Percentiles rank a stretch among this genome's conserved stretches.
Evolutionary conservation across 2,888 invertebrate species (phyloP).

Genomic region (Protophormia terraenovae): DNA sequence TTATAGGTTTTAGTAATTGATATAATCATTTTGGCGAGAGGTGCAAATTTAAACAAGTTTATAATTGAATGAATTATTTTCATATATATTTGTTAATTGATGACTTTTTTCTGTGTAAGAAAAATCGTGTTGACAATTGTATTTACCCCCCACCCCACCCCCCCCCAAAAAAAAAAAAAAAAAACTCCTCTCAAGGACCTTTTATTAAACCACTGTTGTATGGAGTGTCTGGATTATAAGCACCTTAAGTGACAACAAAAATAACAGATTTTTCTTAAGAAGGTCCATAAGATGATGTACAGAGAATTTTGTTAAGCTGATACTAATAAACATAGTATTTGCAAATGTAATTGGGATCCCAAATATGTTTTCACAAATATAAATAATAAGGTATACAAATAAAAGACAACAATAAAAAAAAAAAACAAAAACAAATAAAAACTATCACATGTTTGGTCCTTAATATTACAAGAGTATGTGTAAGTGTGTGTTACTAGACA

Average conservation of each 20-base stretch:
- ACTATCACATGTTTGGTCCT: conserved; percentile 24
- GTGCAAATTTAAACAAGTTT: too few species aligned
- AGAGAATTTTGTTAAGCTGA: not conserved
- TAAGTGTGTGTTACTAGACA: not conserved
- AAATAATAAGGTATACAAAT: not conserved
- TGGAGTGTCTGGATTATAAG: not conserved
- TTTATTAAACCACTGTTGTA: not conserved
- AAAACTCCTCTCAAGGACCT: too few species aligned
- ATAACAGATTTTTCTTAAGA: not conserved
- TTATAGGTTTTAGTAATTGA: too few species aligned
- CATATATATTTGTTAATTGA: too few species aligned
- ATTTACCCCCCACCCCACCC: too few species aligned
- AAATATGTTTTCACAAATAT: not conserved
- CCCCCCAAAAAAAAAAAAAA: too few species aligned
- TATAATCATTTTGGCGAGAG: too few species aligned
- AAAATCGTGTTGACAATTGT: too few species aligned
- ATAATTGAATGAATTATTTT: too few species aligned
- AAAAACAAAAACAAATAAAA: conserved; percentile 1
- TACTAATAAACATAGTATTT: not conserved
- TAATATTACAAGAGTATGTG: not conserved
- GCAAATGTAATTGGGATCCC: not conserved
- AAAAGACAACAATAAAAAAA: not conserved
- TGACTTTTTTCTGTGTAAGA: too few species aligned
- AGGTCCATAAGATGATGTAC: not conserved
- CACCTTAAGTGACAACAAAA: conserved; percentile 20